Evolutionary conservation across 2,888 invertebrate genomes (phyloP).

Genomic region (Nemotelus pantherinus): DNA sequence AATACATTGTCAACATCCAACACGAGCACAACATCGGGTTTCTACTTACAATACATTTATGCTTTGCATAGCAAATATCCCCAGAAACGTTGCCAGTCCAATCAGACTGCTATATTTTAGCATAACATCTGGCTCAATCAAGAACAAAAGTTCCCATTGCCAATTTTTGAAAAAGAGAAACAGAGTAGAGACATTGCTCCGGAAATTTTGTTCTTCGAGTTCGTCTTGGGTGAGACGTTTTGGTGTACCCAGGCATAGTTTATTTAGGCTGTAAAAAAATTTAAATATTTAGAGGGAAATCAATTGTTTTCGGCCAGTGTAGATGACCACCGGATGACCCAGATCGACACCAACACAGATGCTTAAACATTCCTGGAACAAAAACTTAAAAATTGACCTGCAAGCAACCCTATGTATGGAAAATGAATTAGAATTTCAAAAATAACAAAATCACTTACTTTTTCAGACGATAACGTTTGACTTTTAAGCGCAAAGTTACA

Average conservation of each 20-base stretch:
- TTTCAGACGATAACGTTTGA: too few species aligned
- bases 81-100: constrained; percentile 69
- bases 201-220: constrained; percentile 62
- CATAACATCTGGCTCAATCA: constrained; percentile 81
- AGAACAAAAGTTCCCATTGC: constrained; percentile 76
- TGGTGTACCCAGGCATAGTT: constrained; percentile 57
- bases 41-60: constrained; percentile 62
- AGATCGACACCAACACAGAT: constrained; percentile 14
- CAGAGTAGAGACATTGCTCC: constrained; percentile 66
- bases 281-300: not conserved
- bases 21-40: constrained; percentile 22
- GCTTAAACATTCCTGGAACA: not conserved
- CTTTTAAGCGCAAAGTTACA: not conserved
- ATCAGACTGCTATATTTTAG: constrained; percentile 83
- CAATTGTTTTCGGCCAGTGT: not conserved
- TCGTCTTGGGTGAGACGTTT: constrained; percentile 62
- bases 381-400: constrained; percentile 7
- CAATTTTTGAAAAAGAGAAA: constrained; percentile 73
- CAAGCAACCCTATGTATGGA: too few species aligned
- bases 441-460: too few species aligned
- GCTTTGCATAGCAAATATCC: constrained; percentile 71
- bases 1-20: not conserved
- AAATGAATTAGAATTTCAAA: too few species aligned
- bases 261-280: constrained; percentile 56
- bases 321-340: not conserved